Evolutionary conservation across 2,888 invertebrate genomes (phyloP).

Genomic region (Chrysolina haemoptera): DNA sequence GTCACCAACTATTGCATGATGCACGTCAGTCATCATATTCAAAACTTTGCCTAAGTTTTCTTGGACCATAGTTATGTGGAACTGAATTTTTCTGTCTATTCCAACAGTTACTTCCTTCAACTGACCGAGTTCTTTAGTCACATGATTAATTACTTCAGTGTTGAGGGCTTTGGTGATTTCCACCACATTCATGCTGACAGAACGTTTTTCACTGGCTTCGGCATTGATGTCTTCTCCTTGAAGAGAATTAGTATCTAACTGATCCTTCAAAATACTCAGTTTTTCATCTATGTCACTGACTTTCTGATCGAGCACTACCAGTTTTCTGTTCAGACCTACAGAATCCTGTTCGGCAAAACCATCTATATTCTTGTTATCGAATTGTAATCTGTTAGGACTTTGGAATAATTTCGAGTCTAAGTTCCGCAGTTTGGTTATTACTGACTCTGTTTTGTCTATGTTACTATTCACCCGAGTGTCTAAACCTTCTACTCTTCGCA

Average conservation of each 20-base stretch:
- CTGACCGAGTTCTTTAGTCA: constrained; percentile 86
- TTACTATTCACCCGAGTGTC: constrained; percentile 88
- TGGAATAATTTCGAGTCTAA: constrained; percentile 83
- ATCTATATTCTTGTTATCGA: constrained; percentile 52
- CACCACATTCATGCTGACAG: constrained; percentile 85
- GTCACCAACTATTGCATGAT: constrained; percentile 85
- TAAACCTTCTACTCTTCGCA: constrained; percentile 87
- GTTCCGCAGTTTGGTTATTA: constrained; percentile 83
- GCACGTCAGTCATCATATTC: constrained; percentile 85
- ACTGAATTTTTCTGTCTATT: constrained; percentile 87
- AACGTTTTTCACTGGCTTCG: constrained; percentile 90
- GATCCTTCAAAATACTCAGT: constrained; percentile 83
- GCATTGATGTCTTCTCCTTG: constrained; percentile 87
- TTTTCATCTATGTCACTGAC: constrained; percentile 88
- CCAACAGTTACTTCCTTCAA: constrained; percentile 83
- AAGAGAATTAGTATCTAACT: constrained; percentile 86
- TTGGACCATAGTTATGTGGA: constrained; percentile 87
- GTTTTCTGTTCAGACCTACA: constrained; percentile 76
- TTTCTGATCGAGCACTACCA: constrained; percentile 85
- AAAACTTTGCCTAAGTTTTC: constrained; percentile 86
- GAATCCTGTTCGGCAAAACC: constrained; percentile 63
- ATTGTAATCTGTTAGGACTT: constrained; percentile 63
- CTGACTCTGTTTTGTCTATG: constrained; percentile 87
- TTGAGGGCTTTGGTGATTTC: constrained; percentile 89
- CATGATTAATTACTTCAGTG: constrained; percentile 84